These are phyloP conservation scores for Mesoclemmys tuberculata DNA, from an alignment of 2,113 vertebrate genomes.

Conservation along the genomic window DNA sequence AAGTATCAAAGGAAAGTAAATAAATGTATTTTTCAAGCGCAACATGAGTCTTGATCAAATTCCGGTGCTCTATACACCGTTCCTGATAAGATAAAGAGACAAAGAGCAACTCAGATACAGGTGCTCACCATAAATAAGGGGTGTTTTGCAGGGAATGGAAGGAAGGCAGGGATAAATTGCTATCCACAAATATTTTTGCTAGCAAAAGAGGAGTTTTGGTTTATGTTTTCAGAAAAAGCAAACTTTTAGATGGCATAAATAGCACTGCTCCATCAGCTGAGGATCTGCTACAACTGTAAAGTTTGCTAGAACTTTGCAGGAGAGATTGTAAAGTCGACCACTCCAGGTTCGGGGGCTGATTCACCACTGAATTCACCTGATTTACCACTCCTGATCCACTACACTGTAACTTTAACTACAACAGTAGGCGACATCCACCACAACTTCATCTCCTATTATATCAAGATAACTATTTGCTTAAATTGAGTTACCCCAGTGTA, in stretches of 20 bases:
- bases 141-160: neutral
- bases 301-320: neutral
- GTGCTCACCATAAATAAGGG: rapidly evolving
- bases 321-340: neutral
- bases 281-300: rapidly evolving
- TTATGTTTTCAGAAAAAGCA: neutral
- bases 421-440: neutral
- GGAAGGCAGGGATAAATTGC: neutral
- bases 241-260: neutral
- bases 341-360: rapidly evolving
- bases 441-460: neutral
- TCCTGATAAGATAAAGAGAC: neutral
- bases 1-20: neutral
- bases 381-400: neutral
- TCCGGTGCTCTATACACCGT: neutral
- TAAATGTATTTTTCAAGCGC: neutral
- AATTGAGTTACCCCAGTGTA: neutral
- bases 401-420: neutral
- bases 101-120: neutral
- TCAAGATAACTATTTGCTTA: neutral
- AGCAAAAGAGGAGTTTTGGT: neutral
- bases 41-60: neutral
- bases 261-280: neutral
- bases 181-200: neutral
- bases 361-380: rapidly evolving